Evolutionary conservation across 2,113 vertebrate species (phyloP).

Genomic region (Muntiacus muntjak): DNA sequence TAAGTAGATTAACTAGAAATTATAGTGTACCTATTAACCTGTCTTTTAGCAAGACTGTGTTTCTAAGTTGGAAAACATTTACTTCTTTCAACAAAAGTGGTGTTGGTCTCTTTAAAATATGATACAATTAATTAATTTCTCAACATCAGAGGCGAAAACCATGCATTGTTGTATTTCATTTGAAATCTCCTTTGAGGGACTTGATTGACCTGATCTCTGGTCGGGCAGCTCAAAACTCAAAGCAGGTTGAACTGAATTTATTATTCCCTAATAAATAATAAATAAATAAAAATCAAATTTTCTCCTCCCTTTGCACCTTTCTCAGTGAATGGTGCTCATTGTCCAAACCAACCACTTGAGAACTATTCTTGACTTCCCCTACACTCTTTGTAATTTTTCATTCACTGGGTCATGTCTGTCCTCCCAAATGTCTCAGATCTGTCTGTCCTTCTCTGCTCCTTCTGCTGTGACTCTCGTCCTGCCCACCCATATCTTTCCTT

Average conservation of each 20-base stretch:
- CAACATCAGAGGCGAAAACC: not conserved
- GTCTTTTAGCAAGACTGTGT: conserved; percentile 45
- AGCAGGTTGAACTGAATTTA: not conserved
- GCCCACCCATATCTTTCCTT: not conserved
- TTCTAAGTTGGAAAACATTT: conserved; percentile 56
- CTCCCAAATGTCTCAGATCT: not conserved
- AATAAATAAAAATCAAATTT: not conserved
- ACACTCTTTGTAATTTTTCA: not conserved
- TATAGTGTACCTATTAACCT: conserved; percentile 29
- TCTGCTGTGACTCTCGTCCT: not conserved
- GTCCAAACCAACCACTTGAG: not conserved
- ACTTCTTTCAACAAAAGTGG: conserved; percentile 40
- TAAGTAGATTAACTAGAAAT: conserved; percentile 68
- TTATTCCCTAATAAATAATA: not conserved
- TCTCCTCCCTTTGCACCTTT: not conserved
- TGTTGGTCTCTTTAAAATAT: conserved; percentile 30
- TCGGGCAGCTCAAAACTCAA: not conserved
- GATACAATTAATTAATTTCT: conserved; percentile 14
- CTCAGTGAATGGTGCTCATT: not conserved
- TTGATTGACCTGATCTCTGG: not conserved
- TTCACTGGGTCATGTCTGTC: not conserved
- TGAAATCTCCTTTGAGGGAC: not conserved
- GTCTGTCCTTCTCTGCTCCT: not conserved
- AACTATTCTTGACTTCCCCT: not conserved
- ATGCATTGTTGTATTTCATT: not conserved